These are phyloP conservation scores for Macroteleia sp. DNA, from an alignment of 2,888 invertebrate species.

Conservation along the genomic window DNA sequence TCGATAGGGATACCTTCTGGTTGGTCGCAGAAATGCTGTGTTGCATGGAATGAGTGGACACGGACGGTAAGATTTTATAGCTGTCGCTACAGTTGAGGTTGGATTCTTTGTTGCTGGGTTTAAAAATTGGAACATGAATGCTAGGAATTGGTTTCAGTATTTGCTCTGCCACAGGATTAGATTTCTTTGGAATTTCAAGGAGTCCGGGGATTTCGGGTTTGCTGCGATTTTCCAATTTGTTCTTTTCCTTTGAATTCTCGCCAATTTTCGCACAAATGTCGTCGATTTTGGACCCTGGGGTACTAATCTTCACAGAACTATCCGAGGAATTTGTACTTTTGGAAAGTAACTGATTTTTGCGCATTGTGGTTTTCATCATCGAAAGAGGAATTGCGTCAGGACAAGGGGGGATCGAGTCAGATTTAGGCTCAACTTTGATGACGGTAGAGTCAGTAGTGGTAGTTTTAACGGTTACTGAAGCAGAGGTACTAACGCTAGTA, in stretches of 20 bases:
- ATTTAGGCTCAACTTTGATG: conserved; percentile 58
- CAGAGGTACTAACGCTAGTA: neutral
- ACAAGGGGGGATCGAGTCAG: conserved; percentile 79
- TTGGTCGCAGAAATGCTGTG: conserved; percentile 13
- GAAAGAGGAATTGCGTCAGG: conserved; percentile 82
- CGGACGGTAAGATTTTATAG: conserved; percentile 38
- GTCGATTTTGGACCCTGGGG: conserved; percentile 79
- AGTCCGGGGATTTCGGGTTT: conserved; percentile 80
- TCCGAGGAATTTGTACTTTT: conserved; percentile 79
- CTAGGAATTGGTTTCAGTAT: conserved; percentile 74
- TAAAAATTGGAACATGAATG: conserved; percentile 79
- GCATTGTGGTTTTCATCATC: conserved; percentile 76
- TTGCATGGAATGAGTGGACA: conserved; percentile 48
- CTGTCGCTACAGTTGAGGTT: conserved; percentile 33
- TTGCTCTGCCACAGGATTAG: conserved; percentile 58
- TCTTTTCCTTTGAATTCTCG: conserved; percentile 81
- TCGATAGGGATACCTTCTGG: conserved; percentile 68
- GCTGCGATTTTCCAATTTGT: conserved; percentile 74
- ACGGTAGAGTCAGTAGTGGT: neutral
- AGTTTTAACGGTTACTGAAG: neutral
- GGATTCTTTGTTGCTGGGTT: conserved; percentile 70
- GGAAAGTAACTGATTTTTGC: conserved; percentile 77
- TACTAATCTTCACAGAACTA: conserved; percentile 79
- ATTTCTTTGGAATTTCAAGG: conserved; percentile 78
- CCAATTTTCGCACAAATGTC: conserved; percentile 82